These are phyloP conservation scores for Unio delphinus DNA, from an alignment of 2,888 invertebrate genomes.

Conservation along the genomic window DNA sequence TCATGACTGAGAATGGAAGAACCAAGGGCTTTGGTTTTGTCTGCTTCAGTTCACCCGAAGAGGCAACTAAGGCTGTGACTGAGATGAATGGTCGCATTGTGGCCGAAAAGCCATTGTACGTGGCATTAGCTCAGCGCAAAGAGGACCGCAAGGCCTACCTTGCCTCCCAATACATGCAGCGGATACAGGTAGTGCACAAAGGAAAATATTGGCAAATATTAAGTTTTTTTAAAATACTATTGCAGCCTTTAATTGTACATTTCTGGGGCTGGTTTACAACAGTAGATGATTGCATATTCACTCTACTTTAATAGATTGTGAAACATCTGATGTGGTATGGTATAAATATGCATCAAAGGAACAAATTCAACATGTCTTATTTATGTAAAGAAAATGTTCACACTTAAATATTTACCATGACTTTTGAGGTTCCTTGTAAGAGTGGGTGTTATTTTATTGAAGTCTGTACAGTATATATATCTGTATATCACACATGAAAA, in stretches of 20 bases:
- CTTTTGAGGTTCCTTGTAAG: too few species aligned
- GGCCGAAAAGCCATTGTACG: conserved; percentile 97
- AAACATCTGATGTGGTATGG: too few species aligned
- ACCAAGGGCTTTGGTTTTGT: conserved; percentile 96
- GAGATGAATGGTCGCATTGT: conserved; percentile 98
- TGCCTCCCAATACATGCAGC: conserved; percentile 98
- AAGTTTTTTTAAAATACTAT: background rate
- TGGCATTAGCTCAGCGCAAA: conserved; percentile 98
- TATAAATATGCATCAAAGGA: too few species aligned
- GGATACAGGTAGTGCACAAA: conserved; percentile 77
- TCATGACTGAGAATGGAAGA: conserved; percentile 65
- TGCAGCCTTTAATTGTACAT: background rate
- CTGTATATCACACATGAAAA: too few species aligned
- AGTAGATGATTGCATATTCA: background rate
- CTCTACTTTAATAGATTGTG: background rate
- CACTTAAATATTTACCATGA: too few species aligned
- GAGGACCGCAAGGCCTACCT: conserved; percentile 99
- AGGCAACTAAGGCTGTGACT: too few species aligned
- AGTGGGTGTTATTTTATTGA: too few species aligned
- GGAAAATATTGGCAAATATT: background rate
- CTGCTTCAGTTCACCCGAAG: conserved; percentile 96
- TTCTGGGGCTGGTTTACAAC: background rate
- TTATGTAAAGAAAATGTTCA: too few species aligned
- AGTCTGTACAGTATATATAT: too few species aligned
- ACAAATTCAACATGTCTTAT: too few species aligned